These are phyloP conservation scores for Elymnias hypermnestra DNA, from an alignment of 1,140 invertebrate genomes.

Conservation along the genomic window DNA sequence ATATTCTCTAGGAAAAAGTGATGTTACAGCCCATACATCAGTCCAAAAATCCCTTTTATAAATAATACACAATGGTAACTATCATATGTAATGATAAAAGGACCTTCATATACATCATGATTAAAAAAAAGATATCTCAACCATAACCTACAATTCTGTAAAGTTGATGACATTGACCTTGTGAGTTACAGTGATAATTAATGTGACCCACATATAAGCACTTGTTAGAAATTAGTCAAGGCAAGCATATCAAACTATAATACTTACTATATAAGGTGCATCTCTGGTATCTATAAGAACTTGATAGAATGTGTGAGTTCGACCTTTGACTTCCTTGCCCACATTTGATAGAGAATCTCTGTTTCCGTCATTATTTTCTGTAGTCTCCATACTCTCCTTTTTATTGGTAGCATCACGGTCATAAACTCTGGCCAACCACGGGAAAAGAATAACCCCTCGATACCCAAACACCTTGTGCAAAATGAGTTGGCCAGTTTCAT, in stretches of 20 bases:
- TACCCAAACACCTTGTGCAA: conserved; percentile 97
- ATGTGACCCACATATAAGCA: no score
- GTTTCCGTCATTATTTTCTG: conserved; percentile 37
- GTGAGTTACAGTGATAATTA: neutral
- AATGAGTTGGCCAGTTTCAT: conserved; percentile 96
- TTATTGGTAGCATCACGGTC: conserved; percentile 88
- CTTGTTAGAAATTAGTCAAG: no score
- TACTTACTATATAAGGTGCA: conserved; percentile 95
- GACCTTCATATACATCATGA: no score
- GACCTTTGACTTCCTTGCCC: conserved; percentile 92
- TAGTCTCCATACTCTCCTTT: conserved; percentile 47
- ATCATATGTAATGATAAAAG: no score
- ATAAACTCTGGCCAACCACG: conserved; percentile 95
- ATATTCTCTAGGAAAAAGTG: no score
- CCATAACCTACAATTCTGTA: no score
- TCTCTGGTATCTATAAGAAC: conserved; percentile 97
- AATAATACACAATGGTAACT: no score
- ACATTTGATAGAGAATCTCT: conserved; percentile 75
- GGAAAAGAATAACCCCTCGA: conserved; percentile 95
- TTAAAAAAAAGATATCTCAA: no score
- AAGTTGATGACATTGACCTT: neutral
- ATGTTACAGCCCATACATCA: no score
- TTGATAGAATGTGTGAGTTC: conserved; percentile 97
- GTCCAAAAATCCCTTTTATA: no score
- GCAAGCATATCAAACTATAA: conserved; percentile 9